Percentiles rank a stretch among this genome's conserved stretches.
Evolutionary conservation across 2,888 invertebrate genomes (phyloP).

Genomic region (Hypomecis punctinalis): DNA sequence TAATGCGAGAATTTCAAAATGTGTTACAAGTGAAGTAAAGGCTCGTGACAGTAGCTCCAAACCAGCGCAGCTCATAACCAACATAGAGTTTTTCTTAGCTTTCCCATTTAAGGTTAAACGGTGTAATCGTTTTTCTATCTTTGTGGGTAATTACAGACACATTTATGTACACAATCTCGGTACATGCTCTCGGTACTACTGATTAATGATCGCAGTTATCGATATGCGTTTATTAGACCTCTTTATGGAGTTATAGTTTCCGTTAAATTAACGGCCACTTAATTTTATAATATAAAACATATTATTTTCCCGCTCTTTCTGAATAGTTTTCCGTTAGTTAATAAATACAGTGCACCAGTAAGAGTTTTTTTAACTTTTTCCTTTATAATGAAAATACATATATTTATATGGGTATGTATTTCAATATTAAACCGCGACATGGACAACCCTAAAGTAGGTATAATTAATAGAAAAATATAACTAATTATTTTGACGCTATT

Average conservation of each 20-base stretch:
- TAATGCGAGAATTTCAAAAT: slow-evolving; percentile 13
- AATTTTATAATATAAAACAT: slow-evolving; percentile 20
- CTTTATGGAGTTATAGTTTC: slow-evolving; percentile 29
- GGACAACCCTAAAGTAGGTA: too few species aligned
- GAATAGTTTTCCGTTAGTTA: not conserved
- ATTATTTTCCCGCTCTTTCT: not conserved
- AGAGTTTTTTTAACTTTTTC: too few species aligned
- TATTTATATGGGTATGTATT: too few species aligned
- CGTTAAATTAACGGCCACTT: slow-evolving; percentile 19
- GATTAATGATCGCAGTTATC: slow-evolving; percentile 27
- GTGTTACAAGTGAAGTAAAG: not conserved
- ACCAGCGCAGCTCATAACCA: slow-evolving; percentile 4
- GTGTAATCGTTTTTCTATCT: slow-evolving; percentile 28
- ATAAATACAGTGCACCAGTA: too few species aligned
- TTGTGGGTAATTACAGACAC: slow-evolving; percentile 29
- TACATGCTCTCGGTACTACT: slow-evolving; percentile 32
- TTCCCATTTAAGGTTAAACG: slow-evolving; percentile 29
- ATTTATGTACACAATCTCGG: slow-evolving; percentile 1
- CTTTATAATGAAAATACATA: too few species aligned
- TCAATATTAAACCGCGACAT: too few species aligned
- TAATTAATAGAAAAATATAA: too few species aligned
- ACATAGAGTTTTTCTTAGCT: slow-evolving; percentile 24
- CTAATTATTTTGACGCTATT: not conserved
- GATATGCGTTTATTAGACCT: slow-evolving; percentile 17
- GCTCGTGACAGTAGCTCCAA: not conserved